phyloP scores from a whole-genome alignment of 2,797 vertebrate genomes.

The Acropternis orthonyx region DNA sequence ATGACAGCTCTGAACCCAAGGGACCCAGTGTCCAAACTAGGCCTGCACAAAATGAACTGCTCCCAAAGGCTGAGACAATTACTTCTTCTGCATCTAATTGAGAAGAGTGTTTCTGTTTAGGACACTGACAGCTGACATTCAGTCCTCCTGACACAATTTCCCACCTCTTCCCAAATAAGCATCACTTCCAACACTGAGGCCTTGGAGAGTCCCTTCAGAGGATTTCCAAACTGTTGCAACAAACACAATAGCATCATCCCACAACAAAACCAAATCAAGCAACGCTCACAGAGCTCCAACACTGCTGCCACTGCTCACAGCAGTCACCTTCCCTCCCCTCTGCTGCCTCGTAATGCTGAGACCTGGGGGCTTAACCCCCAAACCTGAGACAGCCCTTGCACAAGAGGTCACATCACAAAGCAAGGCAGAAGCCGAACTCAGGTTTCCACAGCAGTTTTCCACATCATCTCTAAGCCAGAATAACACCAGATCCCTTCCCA shows the following conservation, averaged over 20 bases:
- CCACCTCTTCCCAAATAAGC: neutral
- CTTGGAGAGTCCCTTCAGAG: neutral
- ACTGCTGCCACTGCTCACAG: accelerated
- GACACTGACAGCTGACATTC: neutral
- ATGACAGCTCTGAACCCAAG: neutral
- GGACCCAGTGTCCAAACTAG: neutral
- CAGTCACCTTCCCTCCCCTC: neutral
- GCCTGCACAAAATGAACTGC: neutral
- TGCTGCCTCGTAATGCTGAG: neutral
- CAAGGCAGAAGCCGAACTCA: neutral
- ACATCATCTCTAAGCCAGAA: neutral
- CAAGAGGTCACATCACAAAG: neutral
- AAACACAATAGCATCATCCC: neutral
- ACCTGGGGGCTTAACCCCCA: neutral
- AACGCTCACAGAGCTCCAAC: neutral
- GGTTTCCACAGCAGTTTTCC: neutral
- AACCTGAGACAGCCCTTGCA: neutral
- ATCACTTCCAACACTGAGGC: neutral
- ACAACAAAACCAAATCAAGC: neutral
- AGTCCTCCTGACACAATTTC: neutral
- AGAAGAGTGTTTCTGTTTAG: neutral
- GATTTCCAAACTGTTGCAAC: accelerated
- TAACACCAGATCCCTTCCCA: neutral
- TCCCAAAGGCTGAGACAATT: neutral
- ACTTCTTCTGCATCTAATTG: neutral